Evolutionary conservation across 2,888 invertebrate genomes (phyloP).

Genomic region (Limnephilus lunatus): DNA sequence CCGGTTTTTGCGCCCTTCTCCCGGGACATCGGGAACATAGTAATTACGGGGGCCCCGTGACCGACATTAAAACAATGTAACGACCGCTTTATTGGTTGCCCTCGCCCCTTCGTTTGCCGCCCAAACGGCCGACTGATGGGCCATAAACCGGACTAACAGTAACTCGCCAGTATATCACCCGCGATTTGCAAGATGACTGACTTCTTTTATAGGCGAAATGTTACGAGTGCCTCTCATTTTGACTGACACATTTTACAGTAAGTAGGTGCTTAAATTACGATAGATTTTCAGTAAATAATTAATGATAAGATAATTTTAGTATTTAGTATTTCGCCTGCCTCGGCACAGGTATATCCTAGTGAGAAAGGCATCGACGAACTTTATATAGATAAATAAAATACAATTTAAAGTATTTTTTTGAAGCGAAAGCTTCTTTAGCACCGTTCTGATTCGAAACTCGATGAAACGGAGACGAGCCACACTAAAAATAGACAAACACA

Average conservation of each 20-base stretch:
- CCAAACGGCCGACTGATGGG: conserved; percentile 55
- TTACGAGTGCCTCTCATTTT: not conserved
- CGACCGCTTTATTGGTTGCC: conserved; percentile 57
- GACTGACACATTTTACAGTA: not conserved
- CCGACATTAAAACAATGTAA: conserved; percentile 60
- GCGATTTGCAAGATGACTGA: not conserved
- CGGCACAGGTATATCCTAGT: too few species aligned
- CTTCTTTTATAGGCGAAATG: not conserved
- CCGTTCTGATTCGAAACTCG: too few species aligned
- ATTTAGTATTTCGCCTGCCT: too few species aligned
- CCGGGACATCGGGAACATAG: conserved; percentile 30
- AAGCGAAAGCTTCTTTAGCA: too few species aligned
- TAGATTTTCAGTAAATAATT: too few species aligned
- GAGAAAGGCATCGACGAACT: too few species aligned
- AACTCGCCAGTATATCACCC: not conserved
- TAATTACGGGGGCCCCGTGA: conserved; percentile 53
- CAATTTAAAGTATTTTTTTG: too few species aligned
- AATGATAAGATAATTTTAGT: too few species aligned
- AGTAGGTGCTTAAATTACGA: too few species aligned
- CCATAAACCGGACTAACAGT: conserved; percentile 46
- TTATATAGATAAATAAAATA: too few species aligned
- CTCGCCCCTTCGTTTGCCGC: conserved; percentile 26
- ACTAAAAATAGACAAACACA: too few species aligned
- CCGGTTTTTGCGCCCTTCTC: not conserved
- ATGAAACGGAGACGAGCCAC: too few species aligned